Evolutionary conservation across 2,888 invertebrate species (phyloP), one percentile per base, ranked within the genome.

Genomic region (Apantesis nais): DNA sequence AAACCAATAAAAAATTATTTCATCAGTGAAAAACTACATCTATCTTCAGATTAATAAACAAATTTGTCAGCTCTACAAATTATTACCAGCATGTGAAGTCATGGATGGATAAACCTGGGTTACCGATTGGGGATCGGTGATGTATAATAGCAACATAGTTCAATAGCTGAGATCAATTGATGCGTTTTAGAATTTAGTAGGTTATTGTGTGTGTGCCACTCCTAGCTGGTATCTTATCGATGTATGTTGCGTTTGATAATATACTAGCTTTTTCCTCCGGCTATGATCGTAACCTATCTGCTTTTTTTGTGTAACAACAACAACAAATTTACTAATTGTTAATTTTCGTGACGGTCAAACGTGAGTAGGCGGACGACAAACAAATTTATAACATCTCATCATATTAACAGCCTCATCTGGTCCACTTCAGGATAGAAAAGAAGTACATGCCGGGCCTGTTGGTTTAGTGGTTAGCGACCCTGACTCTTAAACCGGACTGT

Each of bases 131-230:
- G 29, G 29, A 29, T 14, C 55, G 25, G 5, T 16, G 16, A 29
- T 16, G 29, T 29, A 2, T 7, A 16, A 29, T 29, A 14, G 72
- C 52, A 76, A 66, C 69, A 68, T 67, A 70, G 48, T 73, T 71
- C 62, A 41, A 72, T 69, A 63, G 63, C 55, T 25, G 41, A 19
- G 60, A 66, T 60, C 39, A 60, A 60, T 66, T 29, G 25, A 3
- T 58, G 29, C 16, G 14, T 25, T 58, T 58, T 29, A 58, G 16
- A 29, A 58, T 58, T 58, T 58, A 58, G 58, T 58, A 29, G 29
- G 29, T 58, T 29, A 58, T 58, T 58, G 58, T 58, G 37, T 58
- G 25, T 62, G 34, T 7, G 62, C 37, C 62, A n/a, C 62, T 62
- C 39, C 62, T 62, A 37, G 7, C 5, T 22, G 14, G 29, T 14